These are phyloP conservation scores for Crotalus tigris DNA, from an alignment of 2,113 vertebrate species.

Conservation along the genomic window DNA sequence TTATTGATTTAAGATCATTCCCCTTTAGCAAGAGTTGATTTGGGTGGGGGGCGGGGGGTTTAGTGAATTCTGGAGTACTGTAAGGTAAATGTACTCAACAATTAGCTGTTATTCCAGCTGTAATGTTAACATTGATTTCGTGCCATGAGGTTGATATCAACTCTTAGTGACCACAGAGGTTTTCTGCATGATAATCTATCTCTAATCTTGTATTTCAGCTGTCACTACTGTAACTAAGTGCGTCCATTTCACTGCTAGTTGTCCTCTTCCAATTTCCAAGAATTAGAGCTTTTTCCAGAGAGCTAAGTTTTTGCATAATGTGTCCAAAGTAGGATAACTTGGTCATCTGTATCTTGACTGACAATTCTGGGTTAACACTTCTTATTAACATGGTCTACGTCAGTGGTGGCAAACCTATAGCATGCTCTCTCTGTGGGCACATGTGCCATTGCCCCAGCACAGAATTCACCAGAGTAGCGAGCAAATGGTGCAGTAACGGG, in stretches of 20 bases:
- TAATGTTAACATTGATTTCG: neutral
- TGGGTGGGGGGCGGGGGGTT: too few species aligned
- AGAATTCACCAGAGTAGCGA: too few species aligned
- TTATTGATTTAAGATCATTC: neutral
- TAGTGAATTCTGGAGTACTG: neutral
- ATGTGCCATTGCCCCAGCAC: too few species aligned
- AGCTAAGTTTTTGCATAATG: neutral
- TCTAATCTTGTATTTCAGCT: neutral
- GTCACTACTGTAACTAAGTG: neutral
- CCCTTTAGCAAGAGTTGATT: neutral
- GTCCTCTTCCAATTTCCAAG: neutral
- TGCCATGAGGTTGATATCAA: neutral
- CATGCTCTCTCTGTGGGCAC: too few species aligned
- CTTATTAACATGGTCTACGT: neutral
- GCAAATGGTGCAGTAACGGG: too few species aligned
- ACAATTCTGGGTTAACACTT: neutral
- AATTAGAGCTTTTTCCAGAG: neutral
- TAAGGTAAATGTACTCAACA: neutral
- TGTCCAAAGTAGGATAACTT: neutral
- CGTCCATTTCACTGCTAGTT: neutral
- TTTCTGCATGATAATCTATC: neutral
- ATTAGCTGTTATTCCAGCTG: neutral
- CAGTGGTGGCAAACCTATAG: too few species aligned
- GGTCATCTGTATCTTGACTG: neutral
- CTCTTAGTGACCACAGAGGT: neutral